phyloP scores from a whole-genome alignment of 2,888 invertebrate genomes.

The Drosophila seclusa region DNA sequence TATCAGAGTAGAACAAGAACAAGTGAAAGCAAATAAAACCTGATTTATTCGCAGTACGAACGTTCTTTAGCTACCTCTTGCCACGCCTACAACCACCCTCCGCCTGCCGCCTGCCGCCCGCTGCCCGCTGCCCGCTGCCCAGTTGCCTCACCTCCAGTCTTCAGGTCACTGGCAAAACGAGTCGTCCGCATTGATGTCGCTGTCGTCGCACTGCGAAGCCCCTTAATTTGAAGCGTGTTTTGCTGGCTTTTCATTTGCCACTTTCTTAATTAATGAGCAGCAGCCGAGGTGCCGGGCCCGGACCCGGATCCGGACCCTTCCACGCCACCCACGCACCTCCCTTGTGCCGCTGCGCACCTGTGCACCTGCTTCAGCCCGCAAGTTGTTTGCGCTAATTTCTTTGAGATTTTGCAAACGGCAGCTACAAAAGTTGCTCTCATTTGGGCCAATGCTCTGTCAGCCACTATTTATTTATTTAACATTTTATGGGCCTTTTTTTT shows the following conservation, averaged over 20 bases:
- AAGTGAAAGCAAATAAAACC: constrained; percentile 79
- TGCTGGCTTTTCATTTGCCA: constrained; percentile 79
- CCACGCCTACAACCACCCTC: constrained; percentile 10
- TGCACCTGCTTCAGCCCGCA: constrained; percentile 37
- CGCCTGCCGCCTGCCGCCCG: not conserved
- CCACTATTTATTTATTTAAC: constrained; percentile 78
- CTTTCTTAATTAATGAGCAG: constrained; percentile 80
- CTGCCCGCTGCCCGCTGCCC: not conserved
- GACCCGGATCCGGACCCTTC: not conserved
- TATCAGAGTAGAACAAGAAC: constrained; percentile 72
- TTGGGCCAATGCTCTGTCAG: constrained; percentile 66
- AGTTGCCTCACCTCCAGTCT: not conserved
- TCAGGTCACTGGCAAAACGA: constrained; percentile 45
- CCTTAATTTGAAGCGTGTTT: constrained; percentile 72
- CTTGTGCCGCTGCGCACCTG: constrained; percentile 28
- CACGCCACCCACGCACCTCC: constrained; percentile 9
- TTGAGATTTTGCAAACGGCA: constrained; percentile 70
- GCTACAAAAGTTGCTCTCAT: constrained; percentile 72
- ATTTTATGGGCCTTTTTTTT: constrained; percentile 59
- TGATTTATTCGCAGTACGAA: constrained; percentile 64
- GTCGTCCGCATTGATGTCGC: constrained; percentile 18
- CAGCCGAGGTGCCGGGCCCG: constrained; percentile 20
- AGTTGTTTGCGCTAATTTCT: constrained; percentile 77
- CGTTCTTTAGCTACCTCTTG: constrained; percentile 18
- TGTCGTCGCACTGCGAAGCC: constrained; percentile 53